Evolutionary conservation across 2,888 invertebrate genomes (phyloP).

Genomic region (Cosmia pyralina): DNA sequence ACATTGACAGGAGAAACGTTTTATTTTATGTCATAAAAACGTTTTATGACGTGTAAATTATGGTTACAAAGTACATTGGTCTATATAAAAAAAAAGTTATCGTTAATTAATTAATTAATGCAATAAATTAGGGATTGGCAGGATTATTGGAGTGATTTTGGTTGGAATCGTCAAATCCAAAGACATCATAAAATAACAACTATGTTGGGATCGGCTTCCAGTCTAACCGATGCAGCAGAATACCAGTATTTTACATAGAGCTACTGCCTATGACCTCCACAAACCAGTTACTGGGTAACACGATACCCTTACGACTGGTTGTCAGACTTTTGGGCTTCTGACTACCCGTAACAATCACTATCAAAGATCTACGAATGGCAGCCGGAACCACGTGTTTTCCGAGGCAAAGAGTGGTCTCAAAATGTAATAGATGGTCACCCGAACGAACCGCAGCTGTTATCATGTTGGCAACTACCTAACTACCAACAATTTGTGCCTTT

Average conservation of each 20-base stretch:
- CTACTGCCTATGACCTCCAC: not conserved
- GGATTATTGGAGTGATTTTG: not conserved
- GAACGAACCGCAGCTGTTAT: not conserved
- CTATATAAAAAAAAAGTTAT: not conserved
- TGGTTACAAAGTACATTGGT: conserved; percentile 13
- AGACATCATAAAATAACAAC: not conserved
- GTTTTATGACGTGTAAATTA: conserved; percentile 13
- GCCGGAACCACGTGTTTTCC: not conserved
- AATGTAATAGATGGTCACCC: not conserved
- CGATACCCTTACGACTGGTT: not conserved
- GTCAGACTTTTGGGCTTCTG: not conserved
- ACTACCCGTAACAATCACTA: not conserved
- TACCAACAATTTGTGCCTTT: not conserved
- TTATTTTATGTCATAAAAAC: conserved; percentile 22
- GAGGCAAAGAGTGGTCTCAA: not conserved
- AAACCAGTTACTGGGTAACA: not conserved
- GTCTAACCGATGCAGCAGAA: not conserved
- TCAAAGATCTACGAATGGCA: not conserved
- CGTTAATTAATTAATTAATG: not conserved
- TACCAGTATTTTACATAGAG: not conserved
- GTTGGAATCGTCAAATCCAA: not conserved
- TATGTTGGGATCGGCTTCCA: not conserved
- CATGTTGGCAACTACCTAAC: not conserved
- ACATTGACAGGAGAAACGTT: conserved; percentile 56
- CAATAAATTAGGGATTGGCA: not conserved